These are phyloP conservation scores for Graptemys geographica DNA, from an alignment of 2,797 vertebrate species.

Conservation along the genomic window DNA sequence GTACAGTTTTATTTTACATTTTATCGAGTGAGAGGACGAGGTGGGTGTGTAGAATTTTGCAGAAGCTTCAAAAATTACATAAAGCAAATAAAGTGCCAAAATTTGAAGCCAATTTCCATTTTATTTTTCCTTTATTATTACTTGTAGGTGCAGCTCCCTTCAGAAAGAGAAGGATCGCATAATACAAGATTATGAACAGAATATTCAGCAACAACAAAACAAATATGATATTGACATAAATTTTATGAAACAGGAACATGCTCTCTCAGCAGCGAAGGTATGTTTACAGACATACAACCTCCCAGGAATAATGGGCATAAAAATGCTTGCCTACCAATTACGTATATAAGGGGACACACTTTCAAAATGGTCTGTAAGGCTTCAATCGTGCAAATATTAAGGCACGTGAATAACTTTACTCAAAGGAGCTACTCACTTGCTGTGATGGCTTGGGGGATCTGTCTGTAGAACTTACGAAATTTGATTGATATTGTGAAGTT, in stretches of 20 bases:
- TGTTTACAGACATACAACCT: background rate
- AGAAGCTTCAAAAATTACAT: background rate
- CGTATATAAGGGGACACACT: background rate
- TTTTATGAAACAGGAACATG: conserved; percentile 88
- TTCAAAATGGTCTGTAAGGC: background rate
- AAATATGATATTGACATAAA: conserved; percentile 86
- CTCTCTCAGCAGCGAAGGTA: conserved; percentile 90
- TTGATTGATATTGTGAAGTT: background rate
- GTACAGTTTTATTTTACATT: background rate
- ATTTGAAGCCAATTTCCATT: conserved; percentile 7
- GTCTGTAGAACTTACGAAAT: background rate
- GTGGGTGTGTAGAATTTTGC: background rate
- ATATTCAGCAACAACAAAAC: conserved; percentile 82
- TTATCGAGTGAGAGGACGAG: background rate
- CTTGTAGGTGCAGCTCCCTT: conserved; percentile 80
- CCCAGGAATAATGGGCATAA: background rate
- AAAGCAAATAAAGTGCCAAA: conserved; percentile 24
- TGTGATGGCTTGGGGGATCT: background rate
- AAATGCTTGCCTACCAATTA: background rate
- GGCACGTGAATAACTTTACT: background rate
- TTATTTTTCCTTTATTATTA: conserved; percentile 42
- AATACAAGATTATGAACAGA: conserved; percentile 82
- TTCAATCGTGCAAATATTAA: background rate
- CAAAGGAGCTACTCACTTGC: background rate
- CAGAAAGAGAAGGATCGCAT: conserved; percentile 87